A percentile compares a stretch with the other conserved stretches of the same genome.
Conservation (phyloP, 1,140 invertebrate species). For the Spodoptera litura region DNA sequence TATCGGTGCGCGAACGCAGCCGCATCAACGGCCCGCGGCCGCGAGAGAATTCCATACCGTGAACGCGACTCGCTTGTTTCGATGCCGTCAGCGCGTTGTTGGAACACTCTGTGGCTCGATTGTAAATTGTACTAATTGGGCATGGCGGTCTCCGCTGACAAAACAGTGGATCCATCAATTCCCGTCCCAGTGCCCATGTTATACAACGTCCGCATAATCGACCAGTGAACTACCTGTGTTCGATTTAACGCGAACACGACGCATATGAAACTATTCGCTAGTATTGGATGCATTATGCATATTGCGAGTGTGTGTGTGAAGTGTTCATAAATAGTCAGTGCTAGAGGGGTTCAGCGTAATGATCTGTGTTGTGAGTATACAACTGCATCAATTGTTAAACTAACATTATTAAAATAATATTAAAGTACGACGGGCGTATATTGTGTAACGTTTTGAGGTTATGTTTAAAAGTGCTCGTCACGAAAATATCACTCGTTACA, state of each 20-base stretch:
- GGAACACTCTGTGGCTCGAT: constrained; percentile 74
- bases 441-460: constrained; percentile 78
- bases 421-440: constrained; percentile 48
- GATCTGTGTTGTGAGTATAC: constrained; percentile 77
- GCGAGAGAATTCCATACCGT: constrained; percentile 79
- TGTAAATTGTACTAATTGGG: constrained; percentile 84
- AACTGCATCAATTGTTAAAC: constrained; percentile 52
- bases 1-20: constrained; percentile 80
- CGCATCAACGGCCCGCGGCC: constrained; percentile 65
- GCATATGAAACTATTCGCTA: constrained; percentile 68
- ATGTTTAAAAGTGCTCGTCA: constrained; percentile 67
- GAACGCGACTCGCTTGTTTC: constrained; percentile 81
- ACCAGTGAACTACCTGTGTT: constrained; percentile 70
- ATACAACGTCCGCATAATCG: constrained; percentile 68
- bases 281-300: constrained; percentile 77
- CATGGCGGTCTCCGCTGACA: constrained; percentile 77
- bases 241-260: constrained; percentile 64
- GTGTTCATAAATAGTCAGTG: constrained; percentile 82
- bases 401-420: constrained; percentile 58
- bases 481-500: constrained; percentile 50
- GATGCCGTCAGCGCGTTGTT: constrained; percentile 81
- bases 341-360: constrained; percentile 77
- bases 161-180: constrained; percentile 76
- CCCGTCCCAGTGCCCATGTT: constrained; percentile 69
- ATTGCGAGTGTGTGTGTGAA: constrained; percentile 77